These are phyloP conservation scores for Aegotheles bennettii DNA, from an alignment of 2,113 vertebrate species.

Conservation along the genomic window DNA sequence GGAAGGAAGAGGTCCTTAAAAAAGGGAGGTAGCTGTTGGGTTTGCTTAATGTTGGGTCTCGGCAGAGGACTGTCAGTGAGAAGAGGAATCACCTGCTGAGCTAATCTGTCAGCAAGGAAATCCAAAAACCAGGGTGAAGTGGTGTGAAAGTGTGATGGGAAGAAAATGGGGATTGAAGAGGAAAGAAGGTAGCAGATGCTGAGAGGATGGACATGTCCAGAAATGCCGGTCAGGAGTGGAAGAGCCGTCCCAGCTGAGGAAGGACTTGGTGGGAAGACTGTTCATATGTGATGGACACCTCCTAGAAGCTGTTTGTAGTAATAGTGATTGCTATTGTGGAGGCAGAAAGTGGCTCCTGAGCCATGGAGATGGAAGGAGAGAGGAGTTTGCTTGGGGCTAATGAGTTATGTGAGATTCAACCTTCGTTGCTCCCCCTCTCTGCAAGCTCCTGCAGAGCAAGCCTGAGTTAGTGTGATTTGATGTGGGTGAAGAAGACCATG, in stretches of 20 bases:
- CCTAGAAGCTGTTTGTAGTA: background rate
- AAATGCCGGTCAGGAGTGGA: background rate
- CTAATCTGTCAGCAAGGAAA: background rate
- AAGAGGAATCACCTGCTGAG: background rate
- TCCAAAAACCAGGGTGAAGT: background rate
- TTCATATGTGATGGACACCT: rapidly evolving
- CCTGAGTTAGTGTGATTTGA: background rate
- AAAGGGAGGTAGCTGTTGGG: background rate
- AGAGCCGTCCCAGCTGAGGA: background rate
- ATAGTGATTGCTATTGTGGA: background rate
- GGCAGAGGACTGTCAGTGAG: background rate
- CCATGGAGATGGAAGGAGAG: rapidly evolving
- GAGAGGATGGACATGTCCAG: background rate
- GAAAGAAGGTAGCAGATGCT: background rate
- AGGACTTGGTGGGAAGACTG: background rate
- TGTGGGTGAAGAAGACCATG: rapidly evolving
- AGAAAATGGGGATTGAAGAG: too few relatives aligned
- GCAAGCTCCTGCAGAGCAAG: background rate
- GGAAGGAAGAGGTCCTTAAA: background rate
- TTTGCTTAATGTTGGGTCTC: background rate
- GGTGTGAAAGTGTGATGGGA: background rate
- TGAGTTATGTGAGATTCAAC: rapidly evolving
- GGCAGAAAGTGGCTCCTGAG: background rate
- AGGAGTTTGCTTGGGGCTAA: background rate
- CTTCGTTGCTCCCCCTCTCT: background rate